Base-by-base conservation (phyloP, 2,113 vertebrate genomes). In the Siniperca knerii region DNA sequence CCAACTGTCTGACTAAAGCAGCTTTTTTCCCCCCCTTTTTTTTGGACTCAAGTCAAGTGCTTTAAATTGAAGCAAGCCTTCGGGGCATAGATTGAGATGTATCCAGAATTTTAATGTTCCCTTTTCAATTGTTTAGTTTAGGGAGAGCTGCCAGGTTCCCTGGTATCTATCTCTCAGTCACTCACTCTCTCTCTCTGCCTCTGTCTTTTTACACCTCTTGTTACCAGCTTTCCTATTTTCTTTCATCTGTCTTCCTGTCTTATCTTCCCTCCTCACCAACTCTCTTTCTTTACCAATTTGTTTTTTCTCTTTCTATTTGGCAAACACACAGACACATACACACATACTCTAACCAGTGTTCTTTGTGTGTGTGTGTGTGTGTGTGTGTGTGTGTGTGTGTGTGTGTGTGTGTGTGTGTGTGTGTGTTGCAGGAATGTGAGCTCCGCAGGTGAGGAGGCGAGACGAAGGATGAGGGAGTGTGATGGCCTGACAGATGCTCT, bases 401-500 rank as follows among this genome's bases (percentile, higher is more conserved):
- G 29, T 77, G 3, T 73, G 21, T 64, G 52, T 81, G 74, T 97
- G 44, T 77, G 3, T 73, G 21, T 82, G 29, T 77, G 3, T 73
- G 21, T 64, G 52, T 81, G 74, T 97, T 96, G 29, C 96, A 99
- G 98, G 96, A 99, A 99, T 85, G 98, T 99, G 89, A 99, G 98
- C 93, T 99, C 98, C 18, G 98, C 98, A 57, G 98, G 98, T 89
- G 98, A 99, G 92, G 98, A 99, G 94, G 98, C 98, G 64, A 97
- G 98, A 86, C 95, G 98, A 75, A 96, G 98, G 89, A 99, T 99
- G 98, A 96, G 98, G 87, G 98, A 99, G 92, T 99, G 98, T 70
- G 98, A 99, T 20, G 98, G 98, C 81, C 97, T 99, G 93, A 99
- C 98, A 1, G 98, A 99, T 9, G 97, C 98, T 37, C 96, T 99